A percentile compares a stretch with the other conserved stretches of the same genome.
phyloP scores from a whole-genome alignment of 1,140 invertebrate genomes.

The Antheraea pernyi region DNA sequence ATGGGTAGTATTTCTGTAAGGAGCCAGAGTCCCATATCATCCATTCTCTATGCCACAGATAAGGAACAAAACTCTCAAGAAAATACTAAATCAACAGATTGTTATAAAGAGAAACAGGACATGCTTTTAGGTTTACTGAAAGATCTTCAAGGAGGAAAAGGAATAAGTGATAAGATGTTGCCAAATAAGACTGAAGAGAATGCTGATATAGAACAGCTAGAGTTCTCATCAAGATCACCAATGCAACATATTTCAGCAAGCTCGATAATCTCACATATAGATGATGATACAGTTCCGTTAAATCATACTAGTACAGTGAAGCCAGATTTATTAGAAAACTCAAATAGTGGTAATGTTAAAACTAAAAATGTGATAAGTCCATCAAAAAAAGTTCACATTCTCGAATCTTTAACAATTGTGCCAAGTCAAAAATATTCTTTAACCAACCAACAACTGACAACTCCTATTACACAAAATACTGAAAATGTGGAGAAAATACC shows the following conservation, averaged over 20 bases:
- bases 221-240: neutral
- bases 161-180: neutral
- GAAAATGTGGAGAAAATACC: conserved; percentile 12
- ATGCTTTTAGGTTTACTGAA: conserved; percentile 50
- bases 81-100: conserved; percentile 16
- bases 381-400: conserved; percentile 53
- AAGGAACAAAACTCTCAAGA: conserved; percentile 23
- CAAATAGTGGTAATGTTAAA: neutral
- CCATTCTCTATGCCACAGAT: conserved; percentile 43
- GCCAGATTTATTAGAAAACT: neutral
- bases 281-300: neutral
- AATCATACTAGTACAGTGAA: neutral
- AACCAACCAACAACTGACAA: conserved; percentile 13
- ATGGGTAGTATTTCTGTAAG: conserved; percentile 31
- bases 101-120: conserved; percentile 49
- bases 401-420: conserved; percentile 42
- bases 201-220: conserved; percentile 2
- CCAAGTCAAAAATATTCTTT: conserved; percentile 13
- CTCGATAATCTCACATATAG: neutral
- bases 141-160: conserved; percentile 40
- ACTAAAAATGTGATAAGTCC: conserved; percentile 31
- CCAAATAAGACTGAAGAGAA: neutral
- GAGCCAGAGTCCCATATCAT: conserved; percentile 42
- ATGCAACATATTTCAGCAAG: neutral
- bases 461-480: conserved; percentile 13